These are phyloP conservation scores for Crenichthys baileyi DNA, from an alignment of 2,797 vertebrate genomes.

Conservation along the genomic window DNA sequence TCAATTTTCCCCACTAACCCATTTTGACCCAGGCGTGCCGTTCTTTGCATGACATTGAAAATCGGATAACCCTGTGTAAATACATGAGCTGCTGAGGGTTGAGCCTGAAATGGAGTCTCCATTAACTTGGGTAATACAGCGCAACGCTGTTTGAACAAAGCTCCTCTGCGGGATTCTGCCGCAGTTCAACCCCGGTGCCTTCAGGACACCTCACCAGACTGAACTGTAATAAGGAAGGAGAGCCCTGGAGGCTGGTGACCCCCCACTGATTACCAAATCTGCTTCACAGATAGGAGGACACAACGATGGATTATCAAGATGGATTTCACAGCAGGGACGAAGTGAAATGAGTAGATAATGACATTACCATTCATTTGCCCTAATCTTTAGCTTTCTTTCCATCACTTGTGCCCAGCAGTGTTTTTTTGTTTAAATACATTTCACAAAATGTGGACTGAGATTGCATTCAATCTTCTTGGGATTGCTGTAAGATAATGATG, in stretches of 20 bases:
- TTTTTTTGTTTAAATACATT: constrained; percentile 31
- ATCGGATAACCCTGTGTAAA: constrained; percentile 41
- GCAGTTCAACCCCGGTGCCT: constrained; percentile 32
- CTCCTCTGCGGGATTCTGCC: constrained; percentile 43
- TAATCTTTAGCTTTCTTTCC: constrained; percentile 42
- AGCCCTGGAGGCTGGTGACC: constrained; percentile 31
- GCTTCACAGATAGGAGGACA: constrained; percentile 51
- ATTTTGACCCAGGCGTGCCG: neutral
- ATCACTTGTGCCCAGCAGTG: constrained; percentile 36
- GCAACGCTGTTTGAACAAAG: constrained; percentile 56
- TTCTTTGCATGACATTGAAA: constrained; percentile 44
- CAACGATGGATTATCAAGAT: constrained; percentile 48
- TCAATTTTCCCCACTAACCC: constrained; percentile 6
- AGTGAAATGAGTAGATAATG: constrained; percentile 53
- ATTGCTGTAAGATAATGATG: constrained; percentile 35
- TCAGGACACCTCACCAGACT: constrained; percentile 39
- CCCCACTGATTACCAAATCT: constrained; percentile 48
- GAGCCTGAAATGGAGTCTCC: constrained; percentile 28
- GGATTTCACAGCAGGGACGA: constrained; percentile 45
- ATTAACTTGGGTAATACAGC: constrained; percentile 55
- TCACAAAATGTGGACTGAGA: constrained; percentile 37
- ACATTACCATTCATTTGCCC: constrained; percentile 56
- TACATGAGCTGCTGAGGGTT: constrained; percentile 15
- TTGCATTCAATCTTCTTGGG: constrained; percentile 36
- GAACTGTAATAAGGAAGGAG: constrained; percentile 56